These are phyloP conservation scores for Thera britannica DNA, from an alignment of 2,888 invertebrate species.

Conservation along the genomic window DNA sequence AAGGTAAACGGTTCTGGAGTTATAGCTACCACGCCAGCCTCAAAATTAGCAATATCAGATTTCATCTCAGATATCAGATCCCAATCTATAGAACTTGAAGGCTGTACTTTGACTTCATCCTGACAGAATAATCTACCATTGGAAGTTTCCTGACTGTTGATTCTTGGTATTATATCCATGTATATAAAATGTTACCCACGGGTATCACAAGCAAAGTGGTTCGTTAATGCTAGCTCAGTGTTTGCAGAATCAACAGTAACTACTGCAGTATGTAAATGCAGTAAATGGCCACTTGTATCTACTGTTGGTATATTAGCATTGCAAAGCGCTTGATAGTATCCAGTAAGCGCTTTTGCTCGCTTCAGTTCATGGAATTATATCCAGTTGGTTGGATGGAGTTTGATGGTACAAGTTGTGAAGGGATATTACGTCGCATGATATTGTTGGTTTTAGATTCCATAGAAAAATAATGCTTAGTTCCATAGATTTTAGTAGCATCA, in stretches of 20 bases:
- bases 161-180: too few species aligned
- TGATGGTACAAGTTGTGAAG: neutral
- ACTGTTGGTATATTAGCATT: constrained; percentile 23
- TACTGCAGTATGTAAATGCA: constrained; percentile 24
- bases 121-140: neutral
- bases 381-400: constrained; percentile 9
- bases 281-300: constrained; percentile 6
- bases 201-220: neutral
- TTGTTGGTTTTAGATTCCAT: too few species aligned
- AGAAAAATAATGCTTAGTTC: too few species aligned
- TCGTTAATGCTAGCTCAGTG: constrained; percentile 2
- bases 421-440: neutral
- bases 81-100: neutral
- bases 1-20: neutral
- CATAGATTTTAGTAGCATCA: too few species aligned
- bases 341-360: constrained; percentile 26
- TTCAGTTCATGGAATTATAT: constrained; percentile 17
- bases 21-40: neutral
- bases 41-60: neutral
- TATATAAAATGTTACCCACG: too few species aligned
- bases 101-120: neutral
- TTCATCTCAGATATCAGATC: too few species aligned
- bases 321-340: constrained; percentile 27
- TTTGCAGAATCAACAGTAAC: constrained; percentile 18
- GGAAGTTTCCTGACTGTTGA: too few species aligned